phyloP scores from a whole-genome alignment of 2,888 invertebrate species.

The Altica lythri region DNA sequence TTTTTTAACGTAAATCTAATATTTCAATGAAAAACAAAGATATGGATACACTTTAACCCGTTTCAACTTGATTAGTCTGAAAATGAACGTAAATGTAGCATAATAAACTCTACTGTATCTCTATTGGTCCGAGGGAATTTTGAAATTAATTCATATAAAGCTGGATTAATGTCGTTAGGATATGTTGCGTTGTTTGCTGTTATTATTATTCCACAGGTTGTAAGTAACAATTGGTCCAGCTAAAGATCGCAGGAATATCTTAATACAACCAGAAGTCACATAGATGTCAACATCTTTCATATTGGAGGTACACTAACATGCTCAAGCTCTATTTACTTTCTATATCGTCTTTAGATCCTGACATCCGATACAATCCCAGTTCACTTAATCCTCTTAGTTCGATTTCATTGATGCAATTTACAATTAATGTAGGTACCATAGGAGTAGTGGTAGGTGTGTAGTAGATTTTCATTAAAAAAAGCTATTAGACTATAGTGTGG shows the following conservation, averaged over 20 bases:
- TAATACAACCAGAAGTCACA: conserved; percentile 90
- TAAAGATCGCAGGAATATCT: conserved; percentile 88
- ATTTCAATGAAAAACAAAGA: too few relatives aligned
- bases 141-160: conserved; percentile 75
- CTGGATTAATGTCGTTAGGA: conserved; percentile 65
- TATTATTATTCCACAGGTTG: conserved; percentile 78
- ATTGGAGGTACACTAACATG: too few relatives aligned
- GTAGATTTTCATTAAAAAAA: too few relatives aligned
- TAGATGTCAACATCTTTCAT: conserved; percentile 78
- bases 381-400: conserved; percentile 86
- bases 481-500: too few relatives aligned
- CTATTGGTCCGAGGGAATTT: conserved; percentile 90
- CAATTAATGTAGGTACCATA: conserved; percentile 91
- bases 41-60: too few relatives aligned
- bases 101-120: conserved; percentile 91
- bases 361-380: conserved; percentile 90
- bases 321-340: too few relatives aligned
- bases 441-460: conserved; percentile 85
- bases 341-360: conserved; percentile 88
- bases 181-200: conserved; percentile 66
- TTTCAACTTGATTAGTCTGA: too few relatives aligned
- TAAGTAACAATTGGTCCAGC: conserved; percentile 88
- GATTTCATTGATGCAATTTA: conserved; percentile 94
- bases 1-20: too few relatives aligned
- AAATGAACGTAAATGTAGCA: conserved; percentile 90